phyloP scores from a whole-genome alignment of 1,140 invertebrate species.

The Bradysia coprophila region DNA sequence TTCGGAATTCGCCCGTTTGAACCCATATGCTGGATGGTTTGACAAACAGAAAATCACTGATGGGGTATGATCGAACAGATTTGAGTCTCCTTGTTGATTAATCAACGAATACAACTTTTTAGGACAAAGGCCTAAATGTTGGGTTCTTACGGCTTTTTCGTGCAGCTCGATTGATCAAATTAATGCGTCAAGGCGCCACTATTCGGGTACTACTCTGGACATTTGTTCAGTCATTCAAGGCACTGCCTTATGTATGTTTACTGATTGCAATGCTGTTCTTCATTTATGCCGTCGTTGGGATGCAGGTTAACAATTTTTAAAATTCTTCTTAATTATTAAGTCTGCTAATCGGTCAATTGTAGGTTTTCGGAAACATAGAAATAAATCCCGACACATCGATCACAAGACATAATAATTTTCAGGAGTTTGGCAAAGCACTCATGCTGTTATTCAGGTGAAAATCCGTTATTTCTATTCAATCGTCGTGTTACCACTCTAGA shows the following conservation, averaged over 20 bases:
- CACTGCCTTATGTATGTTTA: slow-evolving; percentile 98
- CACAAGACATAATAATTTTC: slow-evolving; percentile 99
- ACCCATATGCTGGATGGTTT: too few relatives aligned
- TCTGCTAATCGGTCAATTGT: slow-evolving; percentile 9
- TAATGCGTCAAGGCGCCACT: slow-evolving; percentile 97
- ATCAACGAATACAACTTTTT: slow-evolving; percentile 7
- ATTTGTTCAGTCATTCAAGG: slow-evolving; percentile 99
- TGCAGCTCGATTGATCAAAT: slow-evolving; percentile 95
- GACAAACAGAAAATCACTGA: background rate
- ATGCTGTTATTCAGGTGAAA: slow-evolving; percentile 86
- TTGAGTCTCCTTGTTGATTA: background rate
- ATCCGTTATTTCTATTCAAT: background rate
- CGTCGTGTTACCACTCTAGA: background rate
- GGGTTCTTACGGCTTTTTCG: slow-evolving; percentile 97
- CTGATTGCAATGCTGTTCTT: slow-evolving; percentile 99
- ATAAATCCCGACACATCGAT: slow-evolving; percentile 79
- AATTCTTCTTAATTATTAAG: background rate
- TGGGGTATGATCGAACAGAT: background rate
- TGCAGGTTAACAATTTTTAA: slow-evolving; percentile 64
- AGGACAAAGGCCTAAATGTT: slow-evolving; percentile 95
- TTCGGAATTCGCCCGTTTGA: too few relatives aligned
- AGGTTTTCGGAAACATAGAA: slow-evolving; percentile 98
- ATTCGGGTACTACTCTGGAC: slow-evolving; percentile 99
- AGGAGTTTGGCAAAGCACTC: slow-evolving; percentile 93
- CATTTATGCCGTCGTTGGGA: slow-evolving; percentile 99